Base-by-base conservation (phyloP, 1,140 invertebrate genomes). In the Drosophila asahinai region DNA sequence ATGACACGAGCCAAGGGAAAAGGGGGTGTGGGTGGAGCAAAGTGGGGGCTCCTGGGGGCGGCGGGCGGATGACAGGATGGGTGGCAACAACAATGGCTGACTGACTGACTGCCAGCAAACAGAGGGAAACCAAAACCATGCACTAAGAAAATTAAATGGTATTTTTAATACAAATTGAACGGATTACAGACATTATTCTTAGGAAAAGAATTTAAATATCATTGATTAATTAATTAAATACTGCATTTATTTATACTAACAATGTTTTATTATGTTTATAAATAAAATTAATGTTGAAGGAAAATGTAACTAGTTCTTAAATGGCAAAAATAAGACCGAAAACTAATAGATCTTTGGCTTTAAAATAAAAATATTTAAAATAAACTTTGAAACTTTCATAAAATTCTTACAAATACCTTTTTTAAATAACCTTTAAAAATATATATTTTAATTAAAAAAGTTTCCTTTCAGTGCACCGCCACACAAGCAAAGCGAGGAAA, bases 31-130 rank as follows among this genome's bases (percentile, higher is more conserved):
- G 45, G 47, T 33, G 43, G 38, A 36, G 38, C 30, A 47, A 58
- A 43, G 52, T n/a, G 33, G 55, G 15, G 25, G 6, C 3, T 27
- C 25, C n/a, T 17, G 33, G 1, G 19, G 70, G 19, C 14, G 22
- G 36, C 15, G 45, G 17, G 68, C n/a, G 30, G 38, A 30, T 30
- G 45, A 19, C 14, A 30, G 27, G 72, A 38, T 19, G 59, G 64
- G 58, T 55, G 52, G 60, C 54, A 65, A 57, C 81, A 90, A 90
- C 86, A 89, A 90, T 86, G 81, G 62, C 84, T 89, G 86, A 81
- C 81, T 90, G 84, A 89, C 78, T 89, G 86, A 89, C 84, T 89
- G 81, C 84, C 84, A 89, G 81, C 25, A 47, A 55, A 58, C 48
- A 64, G 51, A 57, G 61, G 67, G 40, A 59, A 48, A 86, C 58